Base-by-base conservation (phyloP, 2,797 vertebrate species). In the Siniperca scherzeri region DNA sequence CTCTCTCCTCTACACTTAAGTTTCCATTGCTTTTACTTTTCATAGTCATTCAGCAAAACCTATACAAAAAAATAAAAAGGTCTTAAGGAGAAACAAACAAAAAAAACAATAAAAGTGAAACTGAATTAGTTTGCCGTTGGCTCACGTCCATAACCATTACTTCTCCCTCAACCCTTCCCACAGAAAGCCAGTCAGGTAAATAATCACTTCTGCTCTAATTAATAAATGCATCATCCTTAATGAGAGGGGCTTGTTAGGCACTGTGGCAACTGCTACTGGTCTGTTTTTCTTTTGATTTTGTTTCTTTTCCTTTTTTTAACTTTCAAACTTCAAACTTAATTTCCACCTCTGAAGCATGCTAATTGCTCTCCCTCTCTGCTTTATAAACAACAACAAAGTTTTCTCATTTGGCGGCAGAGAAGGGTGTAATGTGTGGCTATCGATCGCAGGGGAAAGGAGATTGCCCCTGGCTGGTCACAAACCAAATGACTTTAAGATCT, bases 151-250 rank as follows among this genome's bases (percentile, higher is more conserved):
- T 89, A 87, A 91, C 74, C 78, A 87, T 89, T 62, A 89, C 71
- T 83, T 80, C 73, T 78, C 62, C 74, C 67, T n/a, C 61, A 40
- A 1, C 38, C n/a, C 70, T 65, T 73, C 42, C 33, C 50, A 74
- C 69, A 84, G 74, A 83, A 85, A 89, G 73, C 68, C 80, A 91
- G 83, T 88, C 88, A 92, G 91, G 93, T 93, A 92, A 93, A 94
- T 90, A 91, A 94, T 91, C 74, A 42, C 88, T 42, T 69, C 66
- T 57, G 81, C 71, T 81, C 84, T 93, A 93, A 94, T 89, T 90
- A 94, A 92, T 91, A 91, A 91, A 92, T 92, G 91, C 91, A 92
- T 93, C 89, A 90, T 88, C 81, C 85, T 76, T 93, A 94, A 95
- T 92, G 92, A 96, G 91, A 86, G 72, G 33, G 78, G 86, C 91